Evolutionary conservation across 2,797 vertebrate species (phyloP).

Genomic region (Typhlichthys eigenmanni): DNA sequence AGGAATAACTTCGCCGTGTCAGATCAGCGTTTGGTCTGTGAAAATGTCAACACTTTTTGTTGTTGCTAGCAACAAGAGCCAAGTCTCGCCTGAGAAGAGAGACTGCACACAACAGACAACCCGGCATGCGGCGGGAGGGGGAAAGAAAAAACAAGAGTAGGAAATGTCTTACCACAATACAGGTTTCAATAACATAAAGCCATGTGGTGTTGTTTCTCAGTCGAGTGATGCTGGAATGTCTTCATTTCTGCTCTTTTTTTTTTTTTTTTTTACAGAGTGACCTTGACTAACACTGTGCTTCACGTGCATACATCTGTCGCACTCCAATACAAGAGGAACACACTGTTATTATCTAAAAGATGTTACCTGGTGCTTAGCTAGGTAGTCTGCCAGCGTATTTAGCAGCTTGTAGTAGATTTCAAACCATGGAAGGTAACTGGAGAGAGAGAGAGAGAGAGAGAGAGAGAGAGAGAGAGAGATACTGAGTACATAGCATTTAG

Average conservation of each 20-base stretch:
- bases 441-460: too few species aligned
- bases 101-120: conserved; percentile 56
- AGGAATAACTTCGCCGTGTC: conserved; percentile 74
- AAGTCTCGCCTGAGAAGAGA: conserved; percentile 57
- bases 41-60: conserved; percentile 73
- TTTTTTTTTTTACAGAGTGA: neutral
- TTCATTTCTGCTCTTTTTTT: neutral
- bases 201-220: conserved; percentile 32
- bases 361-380: conserved; percentile 92
- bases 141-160: conserved; percentile 28
- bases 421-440: conserved; percentile 98
- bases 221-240: conserved; percentile 16
- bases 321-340: neutral
- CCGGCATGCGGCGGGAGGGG: conserved; percentile 31
- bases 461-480: conserved; percentile 7
- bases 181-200: conserved; percentile 42
- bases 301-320: neutral
- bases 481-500: neutral
- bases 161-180: conserved; percentile 41
- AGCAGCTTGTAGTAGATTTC: conserved; percentile 98
- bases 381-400: conserved; percentile 95
- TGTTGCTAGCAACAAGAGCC: conserved; percentile 68
- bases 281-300: neutral
- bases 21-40: conserved; percentile 78
- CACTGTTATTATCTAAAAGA: neutral